Percentiles rank a stretch among this genome's conserved stretches.
phyloP scores from a whole-genome alignment of 2,113 vertebrate species.

The Sceloporus tristichus region DNA sequence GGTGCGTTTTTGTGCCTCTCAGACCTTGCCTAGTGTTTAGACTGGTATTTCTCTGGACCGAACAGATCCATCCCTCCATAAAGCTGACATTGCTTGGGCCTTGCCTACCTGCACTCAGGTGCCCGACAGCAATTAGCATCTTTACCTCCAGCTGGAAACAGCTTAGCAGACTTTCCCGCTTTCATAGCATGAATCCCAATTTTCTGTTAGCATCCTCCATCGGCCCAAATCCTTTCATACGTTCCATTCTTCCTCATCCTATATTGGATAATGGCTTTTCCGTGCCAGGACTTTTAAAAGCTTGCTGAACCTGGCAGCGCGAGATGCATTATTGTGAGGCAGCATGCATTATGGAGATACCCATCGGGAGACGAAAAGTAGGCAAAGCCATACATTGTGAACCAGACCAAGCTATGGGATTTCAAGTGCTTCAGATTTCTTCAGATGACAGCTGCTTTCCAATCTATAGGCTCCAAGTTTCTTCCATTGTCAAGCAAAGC shows the following conservation, averaged over 20 bases:
- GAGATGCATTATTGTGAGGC: background rate
- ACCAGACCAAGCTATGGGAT: background rate
- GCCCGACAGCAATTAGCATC: background rate
- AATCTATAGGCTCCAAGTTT: no score
- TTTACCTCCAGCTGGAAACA: no score
- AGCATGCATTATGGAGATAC: background rate
- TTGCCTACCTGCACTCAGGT: background rate
- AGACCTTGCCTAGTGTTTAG: background rate
- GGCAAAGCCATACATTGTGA: background rate
- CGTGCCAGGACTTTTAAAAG: background rate
- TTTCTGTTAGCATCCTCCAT: background rate
- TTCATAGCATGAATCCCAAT: background rate
- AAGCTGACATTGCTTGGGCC: background rate
- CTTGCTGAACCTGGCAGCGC: no score
- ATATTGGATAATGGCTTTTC: background rate
- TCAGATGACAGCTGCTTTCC: background rate
- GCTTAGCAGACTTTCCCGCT: no score
- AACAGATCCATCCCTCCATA: background rate
- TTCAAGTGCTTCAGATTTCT: background rate
- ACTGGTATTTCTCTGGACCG: background rate
- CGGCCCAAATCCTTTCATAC: background rate
- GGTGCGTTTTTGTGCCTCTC: background rate
- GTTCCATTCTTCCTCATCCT: background rate
- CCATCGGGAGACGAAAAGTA: background rate
- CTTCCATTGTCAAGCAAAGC: no score